A percentile compares a stretch with the other conserved stretches of the same genome.
phyloP scores from a whole-genome alignment of 2,888 invertebrate species.

The Arge pagana region DNA sequence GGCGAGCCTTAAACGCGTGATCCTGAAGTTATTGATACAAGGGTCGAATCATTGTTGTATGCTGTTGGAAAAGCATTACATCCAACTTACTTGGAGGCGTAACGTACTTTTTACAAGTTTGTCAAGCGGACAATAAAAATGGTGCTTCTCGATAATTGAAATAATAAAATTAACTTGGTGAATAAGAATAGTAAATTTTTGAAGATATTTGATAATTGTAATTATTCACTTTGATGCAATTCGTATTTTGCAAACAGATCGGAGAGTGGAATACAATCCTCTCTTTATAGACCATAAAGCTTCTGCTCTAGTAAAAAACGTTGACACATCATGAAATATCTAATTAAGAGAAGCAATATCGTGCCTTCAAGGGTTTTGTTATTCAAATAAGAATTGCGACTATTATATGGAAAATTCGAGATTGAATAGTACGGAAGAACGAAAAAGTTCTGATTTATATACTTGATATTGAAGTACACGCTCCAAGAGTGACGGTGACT shows the following conservation, averaged over 20 bases:
- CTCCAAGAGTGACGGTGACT: conserved; percentile 14
- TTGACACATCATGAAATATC: neutral
- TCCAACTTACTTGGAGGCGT: conserved; percentile 2
- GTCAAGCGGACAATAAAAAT: conserved; percentile 13
- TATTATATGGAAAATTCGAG: no score
- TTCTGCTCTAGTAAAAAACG: conserved; percentile 2
- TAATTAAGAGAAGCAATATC: neutral
- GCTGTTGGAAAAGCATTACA: conserved; percentile 13
- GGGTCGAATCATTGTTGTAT: conserved; percentile 18
- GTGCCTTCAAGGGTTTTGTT: conserved; percentile 14
- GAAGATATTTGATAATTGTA: neutral
- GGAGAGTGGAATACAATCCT: no score
- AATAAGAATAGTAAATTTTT: no score
- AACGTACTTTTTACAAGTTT: conserved; percentile 3
- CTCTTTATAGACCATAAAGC: conserved; percentile 4
- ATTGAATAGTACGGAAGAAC: neutral
- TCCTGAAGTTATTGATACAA: conserved; percentile 11
- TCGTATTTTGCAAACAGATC: neutral
- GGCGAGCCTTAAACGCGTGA: conserved; percentile 13
- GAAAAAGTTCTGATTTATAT: conserved; percentile 17
- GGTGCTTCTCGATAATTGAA: conserved; percentile 10
- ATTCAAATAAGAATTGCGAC: neutral
- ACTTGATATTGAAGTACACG: conserved; percentile 20
- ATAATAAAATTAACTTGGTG: neutral
- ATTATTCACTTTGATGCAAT: neutral